Percentiles rank a stretch among this genome's conserved stretches.
phyloP scores from a whole-genome alignment of 2,888 invertebrate genomes.

The Embidobia sp. region DNA sequence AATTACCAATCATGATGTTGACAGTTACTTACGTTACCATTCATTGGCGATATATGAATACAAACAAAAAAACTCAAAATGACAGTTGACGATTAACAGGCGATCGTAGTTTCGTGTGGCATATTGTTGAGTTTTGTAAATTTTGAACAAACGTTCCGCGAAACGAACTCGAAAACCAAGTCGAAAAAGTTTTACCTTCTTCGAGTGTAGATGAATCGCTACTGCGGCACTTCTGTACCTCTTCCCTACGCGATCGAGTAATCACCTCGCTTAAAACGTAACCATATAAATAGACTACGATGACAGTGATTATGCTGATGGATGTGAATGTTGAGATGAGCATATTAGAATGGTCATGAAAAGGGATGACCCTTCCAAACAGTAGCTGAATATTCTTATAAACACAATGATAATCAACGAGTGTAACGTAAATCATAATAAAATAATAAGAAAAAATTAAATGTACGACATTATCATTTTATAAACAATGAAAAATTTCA shows the following conservation, averaged over 20 bases:
- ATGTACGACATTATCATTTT: no score
- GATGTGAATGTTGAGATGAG: conserved; percentile 60
- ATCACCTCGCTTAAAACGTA: conserved; percentile 71
- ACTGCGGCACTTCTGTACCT: conserved; percentile 67
- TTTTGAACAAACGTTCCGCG: conserved; percentile 7
- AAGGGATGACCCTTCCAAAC: conserved; percentile 51
- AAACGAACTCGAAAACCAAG: conserved; percentile 22
- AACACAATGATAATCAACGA: no score
- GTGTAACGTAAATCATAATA: no score
- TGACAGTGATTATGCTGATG: conserved; percentile 73
- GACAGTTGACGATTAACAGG: no score
- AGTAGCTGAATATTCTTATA: no score
- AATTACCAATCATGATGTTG: no score
- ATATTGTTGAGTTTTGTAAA: conserved; percentile 11
- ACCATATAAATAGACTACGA: conserved; percentile 74
- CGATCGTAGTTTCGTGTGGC: background rate
- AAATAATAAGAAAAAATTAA: no score
- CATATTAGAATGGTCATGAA: conserved; percentile 42
- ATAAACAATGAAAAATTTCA: no score
- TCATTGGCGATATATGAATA: no score
- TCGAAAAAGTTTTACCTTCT: conserved; percentile 60
- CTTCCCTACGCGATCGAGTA: conserved; percentile 71
- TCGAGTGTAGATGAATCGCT: conserved; percentile 66
- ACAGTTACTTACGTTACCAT: no score
- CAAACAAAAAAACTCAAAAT: no score